Evolutionary conservation across 2,888 invertebrate species (phyloP), one percentile per base, ranked within the genome.

Genomic region (Agriopis marginaria): DNA sequence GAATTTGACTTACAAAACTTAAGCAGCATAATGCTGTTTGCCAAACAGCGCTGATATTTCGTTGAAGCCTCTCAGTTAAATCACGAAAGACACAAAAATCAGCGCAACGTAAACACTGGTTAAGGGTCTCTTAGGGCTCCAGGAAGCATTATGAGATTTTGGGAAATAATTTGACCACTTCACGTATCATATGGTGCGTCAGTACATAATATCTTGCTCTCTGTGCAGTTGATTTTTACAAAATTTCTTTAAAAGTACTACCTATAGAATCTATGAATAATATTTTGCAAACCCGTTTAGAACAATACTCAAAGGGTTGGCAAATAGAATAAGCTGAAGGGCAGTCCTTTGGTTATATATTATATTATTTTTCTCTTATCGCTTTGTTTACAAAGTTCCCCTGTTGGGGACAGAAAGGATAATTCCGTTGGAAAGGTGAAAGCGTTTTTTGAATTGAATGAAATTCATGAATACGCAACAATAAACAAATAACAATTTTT

Each of bases 311-410:
- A 64, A 68, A 64, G 65, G 68, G 61, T 69, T 56, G 61, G 69
- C 54, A 69, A 69, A 69, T 65, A 65, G 65, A 69, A 69, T 69
- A 65, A 69, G 65, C 69, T 50, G 60, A 69, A 56, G 62, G 65
- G 56, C 69, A 69, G 56, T 69, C 69, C 69, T 60, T 50, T 55
- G 56, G 53, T 69, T 14, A 51, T 51, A 10, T 49, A 61, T 44
- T 44, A 62, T 61, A 49, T 65, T 69, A 65, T 69, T 69, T 69
- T 64, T 65, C 61, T 65, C 56, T 69, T 69, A 69, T 64, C 64
- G 69, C 61, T 69, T 69, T 69, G 69, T 65, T 69, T 69, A 69
- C 61, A 65, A 65, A 69, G 50, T 69, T 64, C 45, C 44, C 42
- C 45, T 53, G 60, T 50, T 65, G 50, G 53, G 64, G 65, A 69